Evolutionary conservation across 2,888 invertebrate species (phyloP), one percentile per base, ranked within the genome.

Genomic region (Eristalis arbustorum): DNA sequence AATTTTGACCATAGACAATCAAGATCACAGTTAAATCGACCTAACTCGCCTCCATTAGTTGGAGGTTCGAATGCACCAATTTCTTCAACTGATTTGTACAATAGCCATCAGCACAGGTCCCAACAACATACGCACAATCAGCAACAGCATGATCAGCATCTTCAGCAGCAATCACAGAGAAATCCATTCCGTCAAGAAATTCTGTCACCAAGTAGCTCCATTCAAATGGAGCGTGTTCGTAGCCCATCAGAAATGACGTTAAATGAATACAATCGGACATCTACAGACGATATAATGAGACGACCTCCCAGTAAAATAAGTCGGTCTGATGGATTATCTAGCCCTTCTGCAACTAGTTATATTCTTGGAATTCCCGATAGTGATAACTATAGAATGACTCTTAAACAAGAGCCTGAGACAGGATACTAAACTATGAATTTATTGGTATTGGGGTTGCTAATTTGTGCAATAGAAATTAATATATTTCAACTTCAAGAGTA

Each of bases 351-450:
- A 78, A 89, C 89, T 66, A 79, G 72, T 72, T 91, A 90, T 78
- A 90, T 90, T 88, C 88, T 91, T 73, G 90, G 90, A 88, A 74
- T 91, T 59, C 88, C 90, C 49, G 90, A 90, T 63, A 88, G 72
- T n/a, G 92, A 92, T 71, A 89, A 90, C 57, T 92, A 92, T 89
- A 92, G 92, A 68, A 90, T 92, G 90, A 91, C 92, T 68, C 88
- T 93, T 49, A 93, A 93, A 89, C 92, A 93, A 89, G 93, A 93
- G 89, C 93, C 93, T 49, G 93, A 93, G 90, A 91, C 91, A 81
- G 92, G 92, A 76, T 93, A 92, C 89, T 93, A 89, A 89, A 31
- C 28, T 34, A n/a, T 67, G 49, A 77, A 78, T 74, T 82, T 78
- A 42, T 81, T 83, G 82, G 83, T 87, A 83, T 67, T 79, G 87